Conservation (phyloP, 1,140 invertebrate species). For the Sarcophaga peregrina region DNA sequence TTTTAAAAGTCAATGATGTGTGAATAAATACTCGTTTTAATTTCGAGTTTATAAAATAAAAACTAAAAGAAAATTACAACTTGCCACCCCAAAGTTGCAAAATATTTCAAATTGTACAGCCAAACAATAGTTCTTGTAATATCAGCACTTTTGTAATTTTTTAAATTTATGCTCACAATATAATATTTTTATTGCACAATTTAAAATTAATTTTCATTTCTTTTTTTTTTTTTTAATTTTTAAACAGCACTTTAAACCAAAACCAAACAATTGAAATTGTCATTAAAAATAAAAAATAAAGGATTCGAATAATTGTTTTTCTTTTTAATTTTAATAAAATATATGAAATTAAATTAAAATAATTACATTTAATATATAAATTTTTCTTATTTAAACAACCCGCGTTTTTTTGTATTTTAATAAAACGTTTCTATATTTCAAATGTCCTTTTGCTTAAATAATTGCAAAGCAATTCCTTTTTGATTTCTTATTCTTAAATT, state of each 20-base stretch:
- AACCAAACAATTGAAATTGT: too few relatives aligned
- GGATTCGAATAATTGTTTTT: too few relatives aligned
- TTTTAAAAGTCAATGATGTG: too few relatives aligned
- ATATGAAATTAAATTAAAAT: neutral
- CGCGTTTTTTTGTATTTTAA: neutral
- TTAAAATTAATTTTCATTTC: neutral
- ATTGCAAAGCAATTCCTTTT: constrained; percentile 12
- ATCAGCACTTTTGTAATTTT: neutral
- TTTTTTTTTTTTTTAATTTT: neutral
- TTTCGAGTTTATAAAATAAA: too few relatives aligned
- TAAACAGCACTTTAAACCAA: too few relatives aligned
- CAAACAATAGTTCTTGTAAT: neutral
- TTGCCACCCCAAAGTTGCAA: neutral
- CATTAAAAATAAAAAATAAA: too few relatives aligned
- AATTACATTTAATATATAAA: neutral
- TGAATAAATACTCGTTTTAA: too few relatives aligned
- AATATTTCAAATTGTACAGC: neutral
- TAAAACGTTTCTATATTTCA: neutral
- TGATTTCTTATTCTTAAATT: neutral
- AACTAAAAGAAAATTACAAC: neutral
- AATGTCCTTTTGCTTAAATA: neutral
- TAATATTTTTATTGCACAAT: neutral
- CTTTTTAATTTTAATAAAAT: neutral
- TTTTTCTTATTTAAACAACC: neutral
- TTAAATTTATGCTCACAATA: neutral